Conservation (phyloP, 1,140 invertebrate genomes). For the Drosophila neocordata region DNA sequence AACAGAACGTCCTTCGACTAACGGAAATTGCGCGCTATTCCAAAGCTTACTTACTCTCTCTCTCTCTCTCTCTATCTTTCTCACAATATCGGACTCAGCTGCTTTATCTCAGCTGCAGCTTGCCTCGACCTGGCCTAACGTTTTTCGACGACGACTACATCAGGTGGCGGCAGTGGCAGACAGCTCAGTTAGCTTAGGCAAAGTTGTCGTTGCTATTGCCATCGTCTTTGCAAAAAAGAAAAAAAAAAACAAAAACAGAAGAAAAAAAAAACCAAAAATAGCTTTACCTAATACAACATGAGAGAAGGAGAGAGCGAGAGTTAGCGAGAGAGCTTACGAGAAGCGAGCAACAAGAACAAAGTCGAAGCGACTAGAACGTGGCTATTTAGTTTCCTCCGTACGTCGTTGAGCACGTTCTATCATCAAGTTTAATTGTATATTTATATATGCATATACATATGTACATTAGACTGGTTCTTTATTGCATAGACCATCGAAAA, state of each 20-base stretch:
- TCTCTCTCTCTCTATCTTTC: background rate
- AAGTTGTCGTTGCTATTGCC: background rate
- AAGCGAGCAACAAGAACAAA: conserved; percentile 7
- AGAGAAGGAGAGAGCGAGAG: background rate
- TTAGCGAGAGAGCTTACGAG: conserved; percentile 3
- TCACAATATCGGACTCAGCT: background rate
- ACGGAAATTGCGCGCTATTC: conserved; percentile 9
- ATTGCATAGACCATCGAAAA: background rate
- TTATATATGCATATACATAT: conserved; percentile 7
- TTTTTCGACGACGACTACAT: background rate
- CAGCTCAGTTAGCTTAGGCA: conserved; percentile 1
- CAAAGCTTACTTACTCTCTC: conserved; percentile 4
- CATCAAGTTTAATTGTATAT: conserved; percentile 11
- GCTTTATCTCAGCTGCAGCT: background rate
- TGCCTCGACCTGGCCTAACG: conserved; percentile 9
- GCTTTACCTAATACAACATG: background rate
- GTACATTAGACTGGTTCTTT: conserved; percentile 5
- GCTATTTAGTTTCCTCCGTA: conserved; percentile 5
- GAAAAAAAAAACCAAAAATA: background rate
- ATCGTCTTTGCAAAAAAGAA: background rate
- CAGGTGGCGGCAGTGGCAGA: background rate
- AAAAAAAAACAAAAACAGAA: background rate
- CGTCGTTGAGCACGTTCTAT: conserved; percentile 8
- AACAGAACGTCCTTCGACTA: background rate
- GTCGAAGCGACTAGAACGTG: conserved; percentile 7